These are phyloP conservation scores for Parapsyche elsis DNA, from an alignment of 1,140 invertebrate genomes.

Conservation along the genomic window DNA sequence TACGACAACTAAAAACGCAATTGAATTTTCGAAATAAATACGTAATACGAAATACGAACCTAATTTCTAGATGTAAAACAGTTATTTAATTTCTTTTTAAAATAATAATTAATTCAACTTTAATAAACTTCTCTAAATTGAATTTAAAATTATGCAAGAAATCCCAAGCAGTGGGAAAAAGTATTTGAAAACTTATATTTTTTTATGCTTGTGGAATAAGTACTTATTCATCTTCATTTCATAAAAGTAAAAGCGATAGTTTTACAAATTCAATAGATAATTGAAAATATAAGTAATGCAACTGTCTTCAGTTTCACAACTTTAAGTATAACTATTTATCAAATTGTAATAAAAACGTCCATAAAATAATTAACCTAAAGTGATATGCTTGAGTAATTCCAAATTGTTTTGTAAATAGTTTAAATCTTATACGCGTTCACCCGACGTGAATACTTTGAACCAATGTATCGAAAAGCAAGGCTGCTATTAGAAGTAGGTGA, in stretches of 20 bases:
- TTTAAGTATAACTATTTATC: constrained; percentile 6
- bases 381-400: constrained; percentile 21
- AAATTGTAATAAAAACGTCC: constrained; percentile 31
- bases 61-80: no score
- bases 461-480: constrained; percentile 29
- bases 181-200: not conserved
- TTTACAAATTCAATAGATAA: no score
- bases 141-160: constrained; percentile 4
- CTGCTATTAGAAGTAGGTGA: not conserved
- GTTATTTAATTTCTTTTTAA: no score
- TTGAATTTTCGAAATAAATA: constrained; percentile 21
- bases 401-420: constrained; percentile 16
- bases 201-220: constrained; percentile 4
- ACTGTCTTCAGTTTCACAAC: no score
- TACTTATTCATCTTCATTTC: not conserved
- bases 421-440: constrained; percentile 1
- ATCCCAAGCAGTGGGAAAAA: not conserved
- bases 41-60: not conserved
- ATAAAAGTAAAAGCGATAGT: not conserved
- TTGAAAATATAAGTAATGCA: no score
- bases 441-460: constrained; percentile 20
- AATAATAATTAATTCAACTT: not conserved
- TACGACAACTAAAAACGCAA: constrained; percentile 12
- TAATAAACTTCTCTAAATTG: constrained; percentile 5
- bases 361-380: constrained; percentile 29